A percentile compares a stretch with the other conserved stretches of the same genome.
Conservation (phyloP, 1,140 invertebrate genomes). For the Lutraria rhynchaena region DNA sequence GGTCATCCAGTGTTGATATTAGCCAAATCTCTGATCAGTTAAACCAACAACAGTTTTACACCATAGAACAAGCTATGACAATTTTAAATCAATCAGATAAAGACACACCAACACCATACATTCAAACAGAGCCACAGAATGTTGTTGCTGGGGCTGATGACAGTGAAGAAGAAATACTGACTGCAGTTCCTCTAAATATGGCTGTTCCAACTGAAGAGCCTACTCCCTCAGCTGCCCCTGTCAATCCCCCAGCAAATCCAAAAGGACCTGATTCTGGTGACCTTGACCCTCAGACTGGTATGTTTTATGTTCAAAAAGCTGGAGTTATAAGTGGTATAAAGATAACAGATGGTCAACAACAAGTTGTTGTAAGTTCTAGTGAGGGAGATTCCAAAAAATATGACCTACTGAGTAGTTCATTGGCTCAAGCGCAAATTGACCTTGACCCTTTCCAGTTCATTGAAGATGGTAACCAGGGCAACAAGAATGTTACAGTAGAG, state of each 20-base stretch:
- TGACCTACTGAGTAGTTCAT: constrained; percentile 80
- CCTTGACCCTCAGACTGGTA: constrained; percentile 79
- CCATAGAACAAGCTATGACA: constrained; percentile 76
- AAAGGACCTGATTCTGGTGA: constrained; percentile 60
- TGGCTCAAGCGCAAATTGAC: constrained; percentile 81
- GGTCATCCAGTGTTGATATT: constrained; percentile 67
- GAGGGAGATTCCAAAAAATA: constrained; percentile 56
- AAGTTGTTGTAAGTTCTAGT: constrained; percentile 27
- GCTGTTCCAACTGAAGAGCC: neutral
- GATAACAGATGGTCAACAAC: constrained; percentile 38
- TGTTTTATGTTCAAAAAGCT: constrained; percentile 72
- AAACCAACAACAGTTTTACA: constrained; percentile 71
- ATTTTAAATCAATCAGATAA: constrained; percentile 66
- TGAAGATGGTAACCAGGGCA: constrained; percentile 66
- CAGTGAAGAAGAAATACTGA: constrained; percentile 23
- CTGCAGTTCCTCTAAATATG: constrained; percentile 31
- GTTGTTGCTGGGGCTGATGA: neutral
- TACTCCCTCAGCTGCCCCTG: constrained; percentile 1
- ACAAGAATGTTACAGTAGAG: constrained; percentile 15
- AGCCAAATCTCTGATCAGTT: constrained; percentile 68
- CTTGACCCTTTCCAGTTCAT: constrained; percentile 78
- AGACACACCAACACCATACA: neutral
- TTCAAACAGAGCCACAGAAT: constrained; percentile 19
- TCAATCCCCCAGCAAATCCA: neutral
- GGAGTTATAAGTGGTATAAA: constrained; percentile 47